Conservation (phyloP, 2,888 invertebrate genomes). For the Caenorhabditis plicata region DNA sequence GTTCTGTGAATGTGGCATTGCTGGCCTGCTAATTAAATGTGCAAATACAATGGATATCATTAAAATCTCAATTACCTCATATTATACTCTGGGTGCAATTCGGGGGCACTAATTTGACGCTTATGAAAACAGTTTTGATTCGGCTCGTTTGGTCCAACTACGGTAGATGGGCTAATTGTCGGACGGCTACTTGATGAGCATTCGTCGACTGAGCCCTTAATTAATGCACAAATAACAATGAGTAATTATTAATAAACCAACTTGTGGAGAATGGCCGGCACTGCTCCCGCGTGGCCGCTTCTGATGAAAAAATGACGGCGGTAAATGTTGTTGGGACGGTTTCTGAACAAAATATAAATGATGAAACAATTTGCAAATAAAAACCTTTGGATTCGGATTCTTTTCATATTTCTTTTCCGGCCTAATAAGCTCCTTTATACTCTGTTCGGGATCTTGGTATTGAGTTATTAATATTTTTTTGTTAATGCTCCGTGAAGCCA, state of each 20-base stretch:
- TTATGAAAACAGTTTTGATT: constrained; percentile 16
- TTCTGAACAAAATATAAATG: constrained; percentile 6
- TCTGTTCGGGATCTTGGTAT: constrained; percentile 27
- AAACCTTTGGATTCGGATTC: constrained; percentile 27
- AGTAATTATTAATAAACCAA: constrained; percentile 1
- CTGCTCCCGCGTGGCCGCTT: constrained; percentile 34
- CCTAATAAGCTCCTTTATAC: constrained; percentile 28
- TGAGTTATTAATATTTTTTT: constrained; percentile 21
- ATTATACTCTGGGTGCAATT: constrained; percentile 26
- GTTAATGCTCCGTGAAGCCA: constrained; percentile 22
- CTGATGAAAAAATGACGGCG: constrained; percentile 21
- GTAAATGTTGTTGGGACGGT: constrained; percentile 17
- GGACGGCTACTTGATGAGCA: constrained; percentile 29
- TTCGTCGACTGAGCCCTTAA: constrained; percentile 28
- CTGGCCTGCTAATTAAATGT: constrained; percentile 9
- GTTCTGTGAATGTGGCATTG: constrained; percentile 5
- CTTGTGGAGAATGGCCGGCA: constrained; percentile 43
- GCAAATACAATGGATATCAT: neutral
- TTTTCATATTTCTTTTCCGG: constrained; percentile 34
- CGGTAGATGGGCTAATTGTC: constrained; percentile 23
- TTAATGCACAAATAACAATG: neutral
- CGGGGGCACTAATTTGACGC: constrained; percentile 30
- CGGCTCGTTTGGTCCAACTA: constrained; percentile 9
- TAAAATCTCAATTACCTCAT: constrained; percentile 12
- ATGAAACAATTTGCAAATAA: neutral